Conservation (phyloP, 2,888 invertebrate species). For the Netelia fuscicornis region DNA sequence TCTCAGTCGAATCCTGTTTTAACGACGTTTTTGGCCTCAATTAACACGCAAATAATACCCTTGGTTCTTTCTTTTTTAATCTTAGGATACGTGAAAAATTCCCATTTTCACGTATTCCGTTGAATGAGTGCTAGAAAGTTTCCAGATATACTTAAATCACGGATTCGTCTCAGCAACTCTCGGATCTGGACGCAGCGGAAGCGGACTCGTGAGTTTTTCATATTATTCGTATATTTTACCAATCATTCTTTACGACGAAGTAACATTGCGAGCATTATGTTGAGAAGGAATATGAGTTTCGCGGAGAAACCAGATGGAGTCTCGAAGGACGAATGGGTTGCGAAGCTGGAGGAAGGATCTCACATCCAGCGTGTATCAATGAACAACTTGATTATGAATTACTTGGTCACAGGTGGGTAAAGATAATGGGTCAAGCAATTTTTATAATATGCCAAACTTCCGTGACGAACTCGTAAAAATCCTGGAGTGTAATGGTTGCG, state of each 20-base stretch:
- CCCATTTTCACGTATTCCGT: constrained; percentile 47
- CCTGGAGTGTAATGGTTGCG: too few relatives aligned
- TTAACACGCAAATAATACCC: not conserved
- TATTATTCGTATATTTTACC: not conserved
- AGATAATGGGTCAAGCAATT: not conserved
- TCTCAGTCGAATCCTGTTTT: not conserved
- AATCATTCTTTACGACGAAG: not conserved
- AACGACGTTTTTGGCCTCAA: not conserved
- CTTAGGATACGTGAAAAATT: constrained; percentile 27
- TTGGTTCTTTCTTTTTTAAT: constrained; percentile 8
- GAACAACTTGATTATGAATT: constrained; percentile 99
- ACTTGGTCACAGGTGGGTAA: constrained; percentile 95
- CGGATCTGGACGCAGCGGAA: constrained; percentile 65
- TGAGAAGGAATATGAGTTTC: constrained; percentile 84
- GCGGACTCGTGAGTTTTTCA: constrained; percentile 65
- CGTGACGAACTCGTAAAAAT: not conserved
- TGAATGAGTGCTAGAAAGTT: constrained; percentile 55
- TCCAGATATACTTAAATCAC: constrained; percentile 49
- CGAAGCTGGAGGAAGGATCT: constrained; percentile 89
- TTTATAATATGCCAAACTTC: constrained; percentile 21
- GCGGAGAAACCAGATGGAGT: constrained; percentile 85
- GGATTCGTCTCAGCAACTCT: constrained; percentile 66
- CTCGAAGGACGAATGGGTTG: constrained; percentile 91
- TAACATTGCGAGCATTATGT: constrained; percentile 6
- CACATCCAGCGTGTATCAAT: constrained; percentile 96